Percentiles rank a stretch among this genome's conserved stretches.
Conservation (phyloP, 2,888 invertebrate species). For the Chaitophorus viminalis region DNA sequence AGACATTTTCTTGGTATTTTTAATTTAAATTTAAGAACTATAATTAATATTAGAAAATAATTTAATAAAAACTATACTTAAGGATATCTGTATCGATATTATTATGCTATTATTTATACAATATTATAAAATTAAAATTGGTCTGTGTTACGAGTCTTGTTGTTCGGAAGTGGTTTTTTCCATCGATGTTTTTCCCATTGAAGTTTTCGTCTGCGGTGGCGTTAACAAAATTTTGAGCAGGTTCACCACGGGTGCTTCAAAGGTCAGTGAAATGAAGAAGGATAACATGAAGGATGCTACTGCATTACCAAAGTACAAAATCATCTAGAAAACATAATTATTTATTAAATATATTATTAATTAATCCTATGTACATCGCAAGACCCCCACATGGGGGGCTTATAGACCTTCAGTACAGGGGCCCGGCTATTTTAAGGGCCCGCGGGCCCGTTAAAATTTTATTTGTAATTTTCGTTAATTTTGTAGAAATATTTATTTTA, state of each 20-base stretch:
- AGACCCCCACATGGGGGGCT: too few relatives aligned
- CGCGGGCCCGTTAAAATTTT: too few relatives aligned
- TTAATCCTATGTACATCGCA: too few relatives aligned
- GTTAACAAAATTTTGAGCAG: slow-evolving; percentile 76
- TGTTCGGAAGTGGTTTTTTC: slow-evolving; percentile 51
- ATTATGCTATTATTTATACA: background rate
- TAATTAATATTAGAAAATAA: slow-evolving; percentile 49
- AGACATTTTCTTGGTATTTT: slow-evolving; percentile 18
- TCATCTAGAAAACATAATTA: slow-evolving; percentile 69
- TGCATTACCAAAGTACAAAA: slow-evolving; percentile 80
- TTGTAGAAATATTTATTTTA: too few relatives aligned
- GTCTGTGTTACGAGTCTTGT: slow-evolving; percentile 51
- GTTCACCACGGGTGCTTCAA: slow-evolving; percentile 85
- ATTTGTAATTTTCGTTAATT: too few relatives aligned
- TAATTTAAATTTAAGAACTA: slow-evolving; percentile 38
- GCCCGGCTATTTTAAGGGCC: too few relatives aligned
- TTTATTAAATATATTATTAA: too few relatives aligned
- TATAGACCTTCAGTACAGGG: too few relatives aligned
- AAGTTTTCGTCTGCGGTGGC: slow-evolving; percentile 63
- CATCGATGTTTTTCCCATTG: slow-evolving; percentile 11
- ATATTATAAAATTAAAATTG: slow-evolving; percentile 12
- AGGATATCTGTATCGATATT: background rate
- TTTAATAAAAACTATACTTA: slow-evolving; percentile 49
- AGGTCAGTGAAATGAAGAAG: slow-evolving; percentile 79
- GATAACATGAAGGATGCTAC: slow-evolving; percentile 81